Base-by-base conservation (phyloP, 2,888 invertebrate species). In the Ennomos fuscantarius region DNA sequence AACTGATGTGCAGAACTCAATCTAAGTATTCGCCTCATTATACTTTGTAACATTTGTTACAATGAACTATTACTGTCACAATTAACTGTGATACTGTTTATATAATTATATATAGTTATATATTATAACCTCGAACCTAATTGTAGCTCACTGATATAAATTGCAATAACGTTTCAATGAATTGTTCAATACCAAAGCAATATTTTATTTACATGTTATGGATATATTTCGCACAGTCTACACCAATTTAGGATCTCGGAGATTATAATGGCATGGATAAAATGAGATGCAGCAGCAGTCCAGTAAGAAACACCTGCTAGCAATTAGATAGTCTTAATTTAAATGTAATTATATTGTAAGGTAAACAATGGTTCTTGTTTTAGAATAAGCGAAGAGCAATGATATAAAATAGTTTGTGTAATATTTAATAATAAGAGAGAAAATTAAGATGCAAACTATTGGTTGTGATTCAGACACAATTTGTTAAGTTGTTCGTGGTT, bases 401-500 rank as follows among this genome's bases (percentile, higher is more conserved):
- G 91, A 87, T 90, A 88, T 90, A 88, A 87, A 86, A 89, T 89
- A 91, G 90, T 89, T 92, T 91, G 90, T 91, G 88, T 90, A 90
- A 89, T 90, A 88, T 86, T 24, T 88, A 76, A 55, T 89, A 87
- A 86, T 90, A 89, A 87, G 90, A 87, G 81, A 89, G 82, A 86
- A 89, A 89, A 88, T 88, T 90, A 89, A 88, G 84, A 90, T 88
- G 91, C 91, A 91, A 89, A 89, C 89, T 90, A 91, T 92, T 89
- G 92, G 92, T 92, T 92, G 92, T 92, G 92, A 92, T 89, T 90
- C 86, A 80, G 83, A 91, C 92, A 91, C 92, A 92, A 90, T 91
- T 90, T 87, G 90, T 92, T 91, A 89, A 88, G 90, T 89, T 90
- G 85, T 89, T 87, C 74, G 83, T 89, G 87, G 85, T 83, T 84